These are phyloP conservation scores for Morpho deidamia DNA, from an alignment of 2,888 invertebrate genomes.

Conservation along the genomic window DNA sequence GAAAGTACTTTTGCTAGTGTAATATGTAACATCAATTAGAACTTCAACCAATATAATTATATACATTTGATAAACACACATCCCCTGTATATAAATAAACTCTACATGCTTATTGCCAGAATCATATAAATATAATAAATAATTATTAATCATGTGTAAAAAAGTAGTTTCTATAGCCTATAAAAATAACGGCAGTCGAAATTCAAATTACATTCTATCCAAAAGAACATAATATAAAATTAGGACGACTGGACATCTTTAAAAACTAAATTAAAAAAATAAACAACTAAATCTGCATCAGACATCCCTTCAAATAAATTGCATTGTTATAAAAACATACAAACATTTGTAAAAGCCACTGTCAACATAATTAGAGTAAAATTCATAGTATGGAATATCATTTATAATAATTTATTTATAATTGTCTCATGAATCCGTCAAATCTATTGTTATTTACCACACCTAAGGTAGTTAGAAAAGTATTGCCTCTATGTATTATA, in stretches of 20 bases:
- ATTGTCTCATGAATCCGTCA: conserved; percentile 52
- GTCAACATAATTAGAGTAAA: conserved; percentile 13
- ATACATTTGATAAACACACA: not conserved
- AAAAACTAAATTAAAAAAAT: not conserved
- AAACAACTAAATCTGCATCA: conserved; percentile 69
- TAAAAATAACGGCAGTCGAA: too few relatives aligned
- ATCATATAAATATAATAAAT: too few relatives aligned
- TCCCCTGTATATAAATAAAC: too few relatives aligned
- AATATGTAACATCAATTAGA: not conserved
- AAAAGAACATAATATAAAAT: not conserved
- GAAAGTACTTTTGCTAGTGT: too few relatives aligned
- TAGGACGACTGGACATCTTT: not conserved
- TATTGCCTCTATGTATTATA: conserved; percentile 73
- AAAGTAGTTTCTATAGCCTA: too few relatives aligned
- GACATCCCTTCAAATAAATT: conserved; percentile 49
- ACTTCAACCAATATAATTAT: not conserved
- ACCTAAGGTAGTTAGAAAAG: conserved; percentile 74
- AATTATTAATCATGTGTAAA: too few relatives aligned
- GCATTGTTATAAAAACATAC: conserved; percentile 68
- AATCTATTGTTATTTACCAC: conserved; percentile 70
- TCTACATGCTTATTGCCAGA: not conserved
- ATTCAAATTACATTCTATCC: not conserved
- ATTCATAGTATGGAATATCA: conserved; percentile 21
- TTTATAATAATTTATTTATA: conserved; percentile 34
- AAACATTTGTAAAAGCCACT: conserved; percentile 38